phyloP scores from a whole-genome alignment of 2,888 invertebrate species.

The Habroteleia sp. region DNA sequence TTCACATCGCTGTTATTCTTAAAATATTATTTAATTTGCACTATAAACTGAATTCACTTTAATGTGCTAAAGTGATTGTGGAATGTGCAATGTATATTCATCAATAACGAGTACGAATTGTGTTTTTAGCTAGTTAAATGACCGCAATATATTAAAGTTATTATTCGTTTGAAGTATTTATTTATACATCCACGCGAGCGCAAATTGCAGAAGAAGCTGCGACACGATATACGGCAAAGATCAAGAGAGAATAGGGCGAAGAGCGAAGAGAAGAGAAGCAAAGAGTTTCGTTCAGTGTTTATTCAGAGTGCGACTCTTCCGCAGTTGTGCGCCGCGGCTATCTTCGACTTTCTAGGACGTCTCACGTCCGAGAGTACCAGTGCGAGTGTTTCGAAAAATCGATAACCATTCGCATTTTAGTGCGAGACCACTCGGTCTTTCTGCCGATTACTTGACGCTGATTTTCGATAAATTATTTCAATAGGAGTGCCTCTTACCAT shows the following conservation, averaged over 20 bases:
- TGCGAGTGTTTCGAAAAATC: slow-evolving; percentile 31
- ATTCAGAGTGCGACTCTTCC: slow-evolving; percentile 49
- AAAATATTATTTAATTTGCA: too few species aligned
- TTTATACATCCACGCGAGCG: slow-evolving; percentile 44
- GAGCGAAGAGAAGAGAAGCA: slow-evolving; percentile 7
- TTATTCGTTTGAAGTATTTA: slow-evolving; percentile 28
- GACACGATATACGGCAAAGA: slow-evolving; percentile 41
- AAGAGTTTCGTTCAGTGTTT: slow-evolving; percentile 47
- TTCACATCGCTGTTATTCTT: too few species aligned
- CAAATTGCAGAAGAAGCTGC: slow-evolving; percentile 22
- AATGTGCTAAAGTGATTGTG: too few species aligned
- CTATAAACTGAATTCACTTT: too few species aligned
- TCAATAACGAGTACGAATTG: background rate
- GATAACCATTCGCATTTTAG: slow-evolving; percentile 25
- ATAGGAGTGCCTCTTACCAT: background rate
- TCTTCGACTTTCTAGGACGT: slow-evolving; percentile 35
- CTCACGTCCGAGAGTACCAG: slow-evolving; percentile 12
- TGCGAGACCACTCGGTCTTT: background rate
- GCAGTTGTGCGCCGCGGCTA: slow-evolving; percentile 35
- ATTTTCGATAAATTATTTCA: slow-evolving; percentile 20
- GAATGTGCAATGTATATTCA: too few species aligned
- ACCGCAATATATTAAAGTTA: slow-evolving; percentile 28
- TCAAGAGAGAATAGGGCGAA: slow-evolving; percentile 32
- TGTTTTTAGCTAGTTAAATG: slow-evolving; percentile 37
- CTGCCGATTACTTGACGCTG: slow-evolving; percentile 2